Percentiles rank a stretch among this genome's conserved stretches.
These are phyloP conservation scores for Hypotaenidia philippensis DNA, from an alignment of 2,797 vertebrate species.

Conservation along the genomic window DNA sequence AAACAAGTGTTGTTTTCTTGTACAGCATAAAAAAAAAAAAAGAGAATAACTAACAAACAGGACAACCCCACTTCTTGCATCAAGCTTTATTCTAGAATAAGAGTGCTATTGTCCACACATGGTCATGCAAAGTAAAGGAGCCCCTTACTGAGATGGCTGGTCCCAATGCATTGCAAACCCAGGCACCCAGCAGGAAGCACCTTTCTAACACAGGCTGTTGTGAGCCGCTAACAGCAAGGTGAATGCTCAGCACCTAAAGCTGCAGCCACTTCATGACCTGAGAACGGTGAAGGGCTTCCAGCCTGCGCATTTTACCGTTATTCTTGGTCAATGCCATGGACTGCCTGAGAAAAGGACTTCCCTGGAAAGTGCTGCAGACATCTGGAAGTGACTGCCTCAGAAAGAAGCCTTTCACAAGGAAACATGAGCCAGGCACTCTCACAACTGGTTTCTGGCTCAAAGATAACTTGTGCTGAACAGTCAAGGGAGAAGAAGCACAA, in stretches of 20 bases:
- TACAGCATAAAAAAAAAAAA: background rate
- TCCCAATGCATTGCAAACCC: background rate
- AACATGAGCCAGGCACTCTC: background rate
- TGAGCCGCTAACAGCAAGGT: background rate
- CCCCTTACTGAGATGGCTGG: background rate
- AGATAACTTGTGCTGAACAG: background rate
- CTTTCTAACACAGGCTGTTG: background rate
- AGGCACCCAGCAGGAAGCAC: rapidly evolving
- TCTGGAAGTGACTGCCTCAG: background rate
- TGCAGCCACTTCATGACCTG: background rate
- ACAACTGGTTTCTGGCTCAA: background rate
- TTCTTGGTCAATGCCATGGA: background rate
- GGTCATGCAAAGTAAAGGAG: background rate
- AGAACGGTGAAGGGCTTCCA: background rate
- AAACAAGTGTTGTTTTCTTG: background rate
- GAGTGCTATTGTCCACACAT: background rate
- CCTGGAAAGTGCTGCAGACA: background rate
- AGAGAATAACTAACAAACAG: background rate
- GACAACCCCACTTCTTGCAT: background rate
- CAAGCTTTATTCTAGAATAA: background rate
- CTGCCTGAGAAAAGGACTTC: background rate
- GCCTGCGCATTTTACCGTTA: background rate
- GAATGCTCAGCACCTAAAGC: rapidly evolving
- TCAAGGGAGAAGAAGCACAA: background rate
- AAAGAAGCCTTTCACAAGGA: background rate